phyloP scores from a whole-genome alignment of 2,888 invertebrate species.

The Rhagium mordax region DNA sequence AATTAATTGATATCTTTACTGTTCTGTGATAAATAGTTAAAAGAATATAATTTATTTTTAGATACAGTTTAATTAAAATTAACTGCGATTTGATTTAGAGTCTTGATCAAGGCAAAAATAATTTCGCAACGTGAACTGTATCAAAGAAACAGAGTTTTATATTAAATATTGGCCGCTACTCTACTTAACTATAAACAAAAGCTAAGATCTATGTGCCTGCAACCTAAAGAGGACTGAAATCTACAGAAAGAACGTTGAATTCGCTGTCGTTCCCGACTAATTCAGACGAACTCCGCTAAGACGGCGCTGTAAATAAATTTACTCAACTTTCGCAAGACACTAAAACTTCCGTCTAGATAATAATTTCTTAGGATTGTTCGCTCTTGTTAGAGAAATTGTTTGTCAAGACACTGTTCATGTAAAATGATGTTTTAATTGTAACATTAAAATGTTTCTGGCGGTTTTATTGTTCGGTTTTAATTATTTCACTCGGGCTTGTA shows the following conservation, averaged over 20 bases:
- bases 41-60: no score
- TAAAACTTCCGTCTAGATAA: constrained; percentile 28
- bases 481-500: constrained; percentile 16
- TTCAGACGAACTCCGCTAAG: constrained; percentile 54
- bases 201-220: no score
- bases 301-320: constrained; percentile 60
- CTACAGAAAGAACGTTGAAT: neutral
- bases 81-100: no score
- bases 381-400: constrained; percentile 42
- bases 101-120: no score
- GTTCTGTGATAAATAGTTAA: no score
- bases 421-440: constrained; percentile 39
- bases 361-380: constrained; percentile 25
- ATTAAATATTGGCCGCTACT: no score
- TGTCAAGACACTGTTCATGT: constrained; percentile 53
- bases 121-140: no score
- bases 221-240: no score
- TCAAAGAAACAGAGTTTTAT: no score
- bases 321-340: constrained; percentile 48
- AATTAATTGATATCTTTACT: no score
- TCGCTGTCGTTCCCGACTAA: constrained; percentile 58
- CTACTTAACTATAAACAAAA: no score
- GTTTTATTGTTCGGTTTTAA: constrained; percentile 37
- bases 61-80: no score
- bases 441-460: constrained; percentile 25